Conservation (phyloP, 2,113 vertebrate species). For the Sorex araneus region DNA sequence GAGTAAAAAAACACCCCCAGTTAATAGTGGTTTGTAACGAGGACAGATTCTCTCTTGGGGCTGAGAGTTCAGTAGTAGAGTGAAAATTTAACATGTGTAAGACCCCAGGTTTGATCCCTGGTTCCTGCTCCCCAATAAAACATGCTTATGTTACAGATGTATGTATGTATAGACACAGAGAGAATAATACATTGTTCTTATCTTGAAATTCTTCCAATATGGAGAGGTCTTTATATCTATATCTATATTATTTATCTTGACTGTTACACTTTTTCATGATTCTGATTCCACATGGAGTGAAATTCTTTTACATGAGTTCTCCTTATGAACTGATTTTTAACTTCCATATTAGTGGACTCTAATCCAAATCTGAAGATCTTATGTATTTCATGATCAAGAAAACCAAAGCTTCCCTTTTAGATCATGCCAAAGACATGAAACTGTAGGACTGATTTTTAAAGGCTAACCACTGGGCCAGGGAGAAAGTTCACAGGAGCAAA, state of each 20-base stretch:
- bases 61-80: too few relatives aligned
- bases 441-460: constrained; percentile 9
- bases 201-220: background rate
- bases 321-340: background rate
- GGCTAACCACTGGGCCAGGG: background rate
- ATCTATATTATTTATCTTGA: background rate
- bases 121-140: background rate
- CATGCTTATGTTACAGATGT: background rate
- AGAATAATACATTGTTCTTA: background rate
- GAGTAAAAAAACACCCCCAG: background rate
- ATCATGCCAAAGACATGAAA: background rate
- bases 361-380: constrained; percentile 2
- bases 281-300: background rate
- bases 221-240: too few relatives aligned
- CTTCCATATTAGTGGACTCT: background rate
- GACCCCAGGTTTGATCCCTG: too few relatives aligned
- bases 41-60: too few relatives aligned
- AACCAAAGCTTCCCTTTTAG: constrained; percentile 31
- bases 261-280: background rate
- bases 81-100: too few relatives aligned
- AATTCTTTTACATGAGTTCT: background rate
- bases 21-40: background rate
- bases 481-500: too few relatives aligned
- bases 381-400: constrained; percentile 3
- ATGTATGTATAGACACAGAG: background rate